phyloP scores from a whole-genome alignment of 2,797 vertebrate genomes.

The Chrysocyon brachyurus region DNA sequence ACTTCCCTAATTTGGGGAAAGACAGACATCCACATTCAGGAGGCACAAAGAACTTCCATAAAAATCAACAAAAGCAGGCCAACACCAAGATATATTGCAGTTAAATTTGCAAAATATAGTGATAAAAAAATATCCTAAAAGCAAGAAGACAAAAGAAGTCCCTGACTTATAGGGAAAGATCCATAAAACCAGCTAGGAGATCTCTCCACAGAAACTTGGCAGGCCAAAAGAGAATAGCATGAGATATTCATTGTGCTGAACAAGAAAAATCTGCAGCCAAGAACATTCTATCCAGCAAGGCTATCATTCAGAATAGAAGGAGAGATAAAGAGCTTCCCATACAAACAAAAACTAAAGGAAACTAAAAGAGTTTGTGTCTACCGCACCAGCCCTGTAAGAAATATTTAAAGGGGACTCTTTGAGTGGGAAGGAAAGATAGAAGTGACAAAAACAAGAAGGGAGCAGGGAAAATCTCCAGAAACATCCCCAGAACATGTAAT shows the following conservation, averaged over 20 bases:
- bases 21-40: too few relatives aligned
- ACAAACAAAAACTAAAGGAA: not conserved
- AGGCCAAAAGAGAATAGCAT: not conserved
- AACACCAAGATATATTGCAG: too few relatives aligned
- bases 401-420: not conserved
- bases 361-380: not conserved
- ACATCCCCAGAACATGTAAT: not conserved
- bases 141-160: not conserved
- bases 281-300: not conserved
- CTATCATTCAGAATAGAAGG: not conserved
- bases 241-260: not conserved
- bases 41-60: too few relatives aligned
- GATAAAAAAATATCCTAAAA: not conserved
- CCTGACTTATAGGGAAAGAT: not conserved
- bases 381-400: not conserved
- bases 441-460: not conserved
- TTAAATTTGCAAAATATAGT: too few relatives aligned
- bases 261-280: not conserved
- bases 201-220: not conserved
- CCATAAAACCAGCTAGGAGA: not conserved
- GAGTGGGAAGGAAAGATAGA: not conserved
- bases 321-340: not conserved
- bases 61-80: too few relatives aligned
- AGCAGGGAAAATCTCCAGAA: not conserved
- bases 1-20: too few relatives aligned